Evolutionary conservation across 2,888 invertebrate genomes (phyloP).

Genomic region (Latrodectus elegans): DNA sequence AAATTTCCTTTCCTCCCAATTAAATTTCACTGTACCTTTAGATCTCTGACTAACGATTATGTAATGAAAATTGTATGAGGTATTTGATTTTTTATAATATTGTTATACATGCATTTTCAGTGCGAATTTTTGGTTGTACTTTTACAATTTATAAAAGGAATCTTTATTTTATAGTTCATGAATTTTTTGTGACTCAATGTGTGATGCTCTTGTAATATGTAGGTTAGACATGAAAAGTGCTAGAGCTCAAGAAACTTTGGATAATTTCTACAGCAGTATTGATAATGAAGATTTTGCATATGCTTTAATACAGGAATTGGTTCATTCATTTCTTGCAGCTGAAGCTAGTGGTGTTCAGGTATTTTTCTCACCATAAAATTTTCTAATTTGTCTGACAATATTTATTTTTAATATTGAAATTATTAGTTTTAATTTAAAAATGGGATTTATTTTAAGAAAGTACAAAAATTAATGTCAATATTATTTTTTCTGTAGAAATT

Average conservation of each 20-base stretch:
- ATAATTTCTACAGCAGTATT: constrained; percentile 73
- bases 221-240: constrained; percentile 63
- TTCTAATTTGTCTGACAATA: not conserved
- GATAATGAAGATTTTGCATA: constrained; percentile 75
- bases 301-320: constrained; percentile 75
- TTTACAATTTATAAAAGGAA: too few relatives aligned
- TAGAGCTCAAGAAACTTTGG: constrained; percentile 44
- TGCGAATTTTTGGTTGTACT: too few relatives aligned
- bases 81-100: too few relatives aligned
- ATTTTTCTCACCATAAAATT: not conserved
- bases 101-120: too few relatives aligned
- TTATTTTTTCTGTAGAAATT: constrained; percentile 8
- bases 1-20: too few relatives aligned
- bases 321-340: constrained; percentile 76
- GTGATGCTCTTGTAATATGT: not conserved
- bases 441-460: too few relatives aligned
- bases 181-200: too few relatives aligned
- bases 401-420: not conserved
- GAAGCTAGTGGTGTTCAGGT: constrained; percentile 73
- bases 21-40: too few relatives aligned
- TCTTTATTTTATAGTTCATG: too few relatives aligned
- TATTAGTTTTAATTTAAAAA: not conserved
- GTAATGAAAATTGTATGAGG: too few relatives aligned
- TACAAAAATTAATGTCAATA: not conserved
- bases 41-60: too few relatives aligned